A percentile compares a stretch with the other conserved stretches of the same genome.
phyloP scores from a whole-genome alignment of 1,140 invertebrate genomes.

The Eciton burchellii region DNA sequence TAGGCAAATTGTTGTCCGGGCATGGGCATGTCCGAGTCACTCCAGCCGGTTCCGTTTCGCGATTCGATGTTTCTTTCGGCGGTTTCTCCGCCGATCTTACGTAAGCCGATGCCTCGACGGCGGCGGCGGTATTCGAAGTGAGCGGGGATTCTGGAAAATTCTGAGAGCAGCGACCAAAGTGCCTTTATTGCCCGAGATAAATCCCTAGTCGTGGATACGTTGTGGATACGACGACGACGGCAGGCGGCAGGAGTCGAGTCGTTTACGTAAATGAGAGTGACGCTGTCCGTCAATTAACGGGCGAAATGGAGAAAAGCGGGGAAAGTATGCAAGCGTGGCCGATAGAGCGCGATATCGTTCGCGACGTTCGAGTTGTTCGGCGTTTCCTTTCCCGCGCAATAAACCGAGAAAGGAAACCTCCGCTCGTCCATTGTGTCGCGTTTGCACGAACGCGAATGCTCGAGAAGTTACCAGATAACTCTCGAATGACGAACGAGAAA shows the following conservation, averaged over 20 bases:
- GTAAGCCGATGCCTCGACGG: constrained; percentile 20
- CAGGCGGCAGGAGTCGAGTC: neutral
- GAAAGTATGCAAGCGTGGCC: neutral
- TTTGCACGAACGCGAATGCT: neutral
- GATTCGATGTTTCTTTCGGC: no score
- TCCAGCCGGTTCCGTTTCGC: constrained; percentile 5
- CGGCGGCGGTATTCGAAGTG: no score
- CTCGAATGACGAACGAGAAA: no score
- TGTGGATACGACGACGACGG: no score
- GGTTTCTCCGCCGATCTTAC: no score
- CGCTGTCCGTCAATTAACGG: constrained; percentile 29
- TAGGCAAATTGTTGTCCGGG: no score
- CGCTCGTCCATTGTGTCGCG: neutral
- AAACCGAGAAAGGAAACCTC: neutral
- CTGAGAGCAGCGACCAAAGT: no score
- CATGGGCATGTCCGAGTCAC: no score
- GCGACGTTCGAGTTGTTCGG: neutral
- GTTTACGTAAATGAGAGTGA: constrained; percentile 15
- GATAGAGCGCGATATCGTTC: neutral
- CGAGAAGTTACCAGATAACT: neutral
- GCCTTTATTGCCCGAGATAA: no score
- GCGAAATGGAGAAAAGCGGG: constrained; percentile 19
- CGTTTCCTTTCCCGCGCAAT: neutral
- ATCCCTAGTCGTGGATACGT: no score
- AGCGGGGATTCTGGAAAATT: neutral